A percentile compares a stretch with the other conserved stretches of the same genome.
Conservation (phyloP, 1,140 invertebrate genomes). For the Temnothorax nylanderi region DNA sequence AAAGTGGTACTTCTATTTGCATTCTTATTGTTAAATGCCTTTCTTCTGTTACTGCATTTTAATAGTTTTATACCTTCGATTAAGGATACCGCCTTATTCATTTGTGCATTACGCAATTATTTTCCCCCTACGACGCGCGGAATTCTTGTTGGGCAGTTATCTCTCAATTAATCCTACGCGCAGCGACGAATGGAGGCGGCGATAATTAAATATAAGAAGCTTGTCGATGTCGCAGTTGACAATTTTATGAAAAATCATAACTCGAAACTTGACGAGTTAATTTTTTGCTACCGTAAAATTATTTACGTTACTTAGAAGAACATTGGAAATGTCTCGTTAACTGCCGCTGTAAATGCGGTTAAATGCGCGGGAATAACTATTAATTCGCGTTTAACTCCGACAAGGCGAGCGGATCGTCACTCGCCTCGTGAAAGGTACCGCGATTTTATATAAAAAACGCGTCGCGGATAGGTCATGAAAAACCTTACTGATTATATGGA, state of each 20-base stretch:
- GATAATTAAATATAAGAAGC: constrained; percentile 13
- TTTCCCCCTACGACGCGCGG: not conserved
- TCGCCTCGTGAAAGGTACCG: constrained; percentile 24
- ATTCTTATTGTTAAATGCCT: not conserved
- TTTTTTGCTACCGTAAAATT: not conserved
- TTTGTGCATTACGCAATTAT: constrained; percentile 35
- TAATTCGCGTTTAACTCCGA: not conserved
- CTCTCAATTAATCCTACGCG: constrained; percentile 46
- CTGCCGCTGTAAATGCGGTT: not conserved
- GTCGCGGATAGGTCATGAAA: constrained; percentile 39
- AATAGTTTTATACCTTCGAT: not conserved
- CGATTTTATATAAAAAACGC: constrained; percentile 10
- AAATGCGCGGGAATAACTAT: not conserved
- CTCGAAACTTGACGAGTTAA: not conserved
- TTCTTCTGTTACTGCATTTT: not conserved
- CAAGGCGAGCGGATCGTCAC: not conserved
- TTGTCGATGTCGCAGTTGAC: not conserved
- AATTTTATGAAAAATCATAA: constrained; percentile 32
- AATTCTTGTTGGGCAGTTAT: constrained; percentile 15
- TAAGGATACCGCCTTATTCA: constrained; percentile 12
- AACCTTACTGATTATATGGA: constrained; percentile 26
- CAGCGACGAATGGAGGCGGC: not conserved
- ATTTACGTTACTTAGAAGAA: not conserved
- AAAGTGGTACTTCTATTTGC: not conserved
- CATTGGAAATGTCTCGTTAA: not conserved